A percentile compares a stretch with the other conserved stretches of the same genome.
Conservation (phyloP, 2,113 vertebrate species). For the Plecturocebus donacophilus region DNA sequence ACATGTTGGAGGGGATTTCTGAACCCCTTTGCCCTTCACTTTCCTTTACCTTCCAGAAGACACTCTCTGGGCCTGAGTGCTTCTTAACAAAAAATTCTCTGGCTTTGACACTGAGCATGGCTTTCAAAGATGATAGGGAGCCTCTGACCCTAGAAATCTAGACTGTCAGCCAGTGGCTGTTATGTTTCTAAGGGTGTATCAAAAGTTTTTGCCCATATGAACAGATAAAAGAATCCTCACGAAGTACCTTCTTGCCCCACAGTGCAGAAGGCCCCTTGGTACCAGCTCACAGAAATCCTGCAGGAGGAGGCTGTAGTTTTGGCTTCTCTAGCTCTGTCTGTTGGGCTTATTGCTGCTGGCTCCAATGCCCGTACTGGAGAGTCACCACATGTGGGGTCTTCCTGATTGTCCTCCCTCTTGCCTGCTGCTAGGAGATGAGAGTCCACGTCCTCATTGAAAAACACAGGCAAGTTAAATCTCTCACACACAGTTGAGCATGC, state of each 20-base stretch:
- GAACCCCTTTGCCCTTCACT: conserved; percentile 52
- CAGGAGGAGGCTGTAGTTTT: conserved; percentile 36
- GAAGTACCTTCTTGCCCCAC: conserved; percentile 39
- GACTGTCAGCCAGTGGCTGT: conserved; percentile 50
- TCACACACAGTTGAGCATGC: not conserved
- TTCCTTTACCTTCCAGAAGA: conserved; percentile 53
- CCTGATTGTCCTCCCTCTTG: conserved; percentile 48
- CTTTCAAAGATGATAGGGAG: conserved; percentile 66
- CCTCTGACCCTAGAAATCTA: conserved; percentile 64
- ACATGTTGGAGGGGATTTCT: conserved; percentile 61
- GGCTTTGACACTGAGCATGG: conserved; percentile 41
- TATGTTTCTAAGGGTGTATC: conserved; percentile 52
- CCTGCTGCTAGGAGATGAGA: conserved; percentile 70
- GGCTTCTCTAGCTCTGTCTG: conserved; percentile 59
- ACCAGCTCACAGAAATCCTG: conserved; percentile 55
- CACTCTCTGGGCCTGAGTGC: not conserved
- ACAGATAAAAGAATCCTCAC: conserved; percentile 72
- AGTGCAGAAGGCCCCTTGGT: conserved; percentile 55
- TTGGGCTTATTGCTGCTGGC: conserved; percentile 59
- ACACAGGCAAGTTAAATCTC: conserved; percentile 53
- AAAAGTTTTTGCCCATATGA: conserved; percentile 61
- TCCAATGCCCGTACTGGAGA: conserved; percentile 54
- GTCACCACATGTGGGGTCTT: conserved; percentile 47
- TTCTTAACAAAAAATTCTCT: conserved; percentile 43
- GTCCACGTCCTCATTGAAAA: conserved; percentile 61